phyloP scores from a whole-genome alignment of 1,140 invertebrate genomes.

The Melipona quadrifasciata region DNA sequence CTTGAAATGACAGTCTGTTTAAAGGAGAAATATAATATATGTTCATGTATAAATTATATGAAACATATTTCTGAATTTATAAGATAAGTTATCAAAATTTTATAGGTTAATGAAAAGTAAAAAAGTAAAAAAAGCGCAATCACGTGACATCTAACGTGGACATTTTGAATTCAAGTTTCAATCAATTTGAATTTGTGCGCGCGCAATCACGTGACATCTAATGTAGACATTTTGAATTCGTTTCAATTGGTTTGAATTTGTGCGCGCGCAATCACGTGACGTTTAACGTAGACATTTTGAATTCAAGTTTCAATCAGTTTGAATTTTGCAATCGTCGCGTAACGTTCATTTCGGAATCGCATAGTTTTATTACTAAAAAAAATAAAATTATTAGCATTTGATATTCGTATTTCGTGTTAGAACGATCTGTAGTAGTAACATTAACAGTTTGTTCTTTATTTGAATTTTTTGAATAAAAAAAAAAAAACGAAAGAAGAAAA shows the following conservation, averaged over 20 bases:
- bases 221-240: not conserved
- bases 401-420: not conserved
- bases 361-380: not conserved
- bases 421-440: not conserved
- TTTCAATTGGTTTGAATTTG: too few species aligned
- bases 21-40: not conserved
- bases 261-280: not conserved
- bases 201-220: not conserved
- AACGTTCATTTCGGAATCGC: not conserved
- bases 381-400: not conserved
- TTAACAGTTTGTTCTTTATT: too few species aligned
- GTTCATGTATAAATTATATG: not conserved
- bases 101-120: conserved; percentile 17
- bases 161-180: too few species aligned
- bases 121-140: not conserved
- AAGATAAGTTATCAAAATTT: not conserved
- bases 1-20: not conserved
- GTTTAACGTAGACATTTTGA: not conserved
- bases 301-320: not conserved
- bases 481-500: not conserved
- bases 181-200: too few species aligned
- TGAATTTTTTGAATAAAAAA: not conserved
- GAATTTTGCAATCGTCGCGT: not conserved
- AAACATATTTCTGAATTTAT: not conserved
- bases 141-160: not conserved